Evolutionary conservation across 2,113 vertebrate species (phyloP).

Genomic region (Mesembrinibis cayennensis): DNA sequence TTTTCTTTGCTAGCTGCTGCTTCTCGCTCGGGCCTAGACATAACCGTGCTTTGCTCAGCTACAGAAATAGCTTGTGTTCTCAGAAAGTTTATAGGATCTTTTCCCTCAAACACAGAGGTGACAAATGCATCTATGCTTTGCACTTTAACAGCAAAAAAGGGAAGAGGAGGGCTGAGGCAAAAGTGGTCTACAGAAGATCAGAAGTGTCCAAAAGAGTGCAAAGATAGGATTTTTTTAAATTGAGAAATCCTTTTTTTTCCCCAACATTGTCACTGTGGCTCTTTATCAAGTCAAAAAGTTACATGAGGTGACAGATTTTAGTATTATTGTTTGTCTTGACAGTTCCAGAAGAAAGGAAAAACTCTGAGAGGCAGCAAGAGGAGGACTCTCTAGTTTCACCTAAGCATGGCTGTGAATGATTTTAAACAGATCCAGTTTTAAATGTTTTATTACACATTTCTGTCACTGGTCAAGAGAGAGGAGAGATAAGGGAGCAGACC

Average conservation of each 20-base stretch:
- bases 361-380: not conserved
- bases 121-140: not conserved
- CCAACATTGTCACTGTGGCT: not conserved
- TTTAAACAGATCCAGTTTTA: not conserved
- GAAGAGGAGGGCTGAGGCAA: not conserved
- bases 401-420: not conserved
- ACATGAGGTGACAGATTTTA: not conserved
- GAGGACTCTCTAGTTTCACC: not conserved
- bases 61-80: not conserved
- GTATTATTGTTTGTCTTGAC: not conserved
- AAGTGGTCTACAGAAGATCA: not conserved
- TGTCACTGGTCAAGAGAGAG: not conserved
- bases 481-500: not conserved
- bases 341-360: not conserved
- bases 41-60: not conserved
- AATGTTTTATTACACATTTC: conserved; percentile 1
- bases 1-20: not conserved
- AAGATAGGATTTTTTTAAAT: not conserved
- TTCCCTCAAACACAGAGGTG: not conserved
- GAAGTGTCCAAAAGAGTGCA: not conserved
- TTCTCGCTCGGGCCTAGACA: not conserved
- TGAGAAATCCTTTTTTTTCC: rapidly evolving
- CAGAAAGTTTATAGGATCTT: not conserved
- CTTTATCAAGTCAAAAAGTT: not conserved
- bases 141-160: not conserved